Evolutionary conservation across 2,888 invertebrate genomes (phyloP).

Genomic region (Melinopterus prodromus): DNA sequence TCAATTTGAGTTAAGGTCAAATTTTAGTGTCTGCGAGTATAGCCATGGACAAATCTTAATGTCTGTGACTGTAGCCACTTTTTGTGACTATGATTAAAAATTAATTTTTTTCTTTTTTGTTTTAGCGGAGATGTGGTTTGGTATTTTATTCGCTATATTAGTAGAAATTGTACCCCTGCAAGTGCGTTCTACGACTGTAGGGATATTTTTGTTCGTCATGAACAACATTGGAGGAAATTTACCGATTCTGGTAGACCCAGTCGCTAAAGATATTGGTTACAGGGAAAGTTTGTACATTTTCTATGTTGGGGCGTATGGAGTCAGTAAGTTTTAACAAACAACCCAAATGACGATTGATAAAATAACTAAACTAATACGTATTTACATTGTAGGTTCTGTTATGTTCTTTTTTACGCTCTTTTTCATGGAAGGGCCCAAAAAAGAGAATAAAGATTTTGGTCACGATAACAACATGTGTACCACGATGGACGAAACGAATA

Average conservation of each 20-base stretch:
- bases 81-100: background rate
- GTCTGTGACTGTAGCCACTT: background rate
- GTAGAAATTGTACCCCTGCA: slow-evolving; percentile 87
- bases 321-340: slow-evolving; percentile 71
- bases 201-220: slow-evolving; percentile 90
- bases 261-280: slow-evolving; percentile 82
- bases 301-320: slow-evolving; percentile 86
- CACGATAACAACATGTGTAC: slow-evolving; percentile 57
- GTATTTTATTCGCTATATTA: slow-evolving; percentile 88
- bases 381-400: slow-evolving; percentile 71
- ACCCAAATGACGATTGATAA: slow-evolving; percentile 7
- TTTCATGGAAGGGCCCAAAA: slow-evolving; percentile 73
- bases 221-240: slow-evolving; percentile 92
- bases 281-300: slow-evolving; percentile 86
- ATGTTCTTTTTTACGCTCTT: slow-evolving; percentile 84
- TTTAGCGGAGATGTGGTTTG: slow-evolving; percentile 94
- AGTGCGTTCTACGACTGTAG: slow-evolving; percentile 84
- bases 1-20: slow-evolving; percentile 14
- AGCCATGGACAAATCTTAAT: background rate
- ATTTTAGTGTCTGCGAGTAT: background rate
- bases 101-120: slow-evolving; percentile 41
- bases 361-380: slow-evolving; percentile 23
- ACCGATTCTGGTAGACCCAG: slow-evolving; percentile 87
- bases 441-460: slow-evolving; percentile 43
- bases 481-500: slow-evolving; percentile 53